Percentiles rank a stretch among this genome's conserved stretches.
Evolutionary conservation across 1,140 invertebrate genomes (phyloP).

Genomic region (Bathynomus jamesi): DNA sequence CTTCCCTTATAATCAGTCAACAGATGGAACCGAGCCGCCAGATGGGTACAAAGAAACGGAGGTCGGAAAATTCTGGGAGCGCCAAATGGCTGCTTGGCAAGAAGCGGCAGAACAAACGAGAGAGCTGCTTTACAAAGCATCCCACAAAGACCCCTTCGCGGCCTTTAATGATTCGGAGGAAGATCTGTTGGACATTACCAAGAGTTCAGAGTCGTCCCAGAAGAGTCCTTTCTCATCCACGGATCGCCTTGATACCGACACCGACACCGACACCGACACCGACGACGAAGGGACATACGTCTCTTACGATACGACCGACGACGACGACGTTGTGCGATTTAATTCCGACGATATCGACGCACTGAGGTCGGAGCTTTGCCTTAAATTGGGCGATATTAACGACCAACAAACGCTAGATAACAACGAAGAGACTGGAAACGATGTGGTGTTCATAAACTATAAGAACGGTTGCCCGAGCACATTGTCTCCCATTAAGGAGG

Average conservation of each 20-base stretch:
- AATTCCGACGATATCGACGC: slow-evolving; percentile 12
- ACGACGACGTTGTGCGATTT: slow-evolving; percentile 6
- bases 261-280: neutral
- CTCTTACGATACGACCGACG: slow-evolving; percentile 10
- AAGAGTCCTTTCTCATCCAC: slow-evolving; percentile 2
- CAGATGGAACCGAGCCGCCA: too few relatives aligned
- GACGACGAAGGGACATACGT: slow-evolving; percentile 5
- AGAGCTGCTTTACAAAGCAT: slow-evolving; percentile 9
- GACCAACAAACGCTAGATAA: neutral
- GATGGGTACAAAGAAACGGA: neutral
- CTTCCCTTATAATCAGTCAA: too few relatives aligned
- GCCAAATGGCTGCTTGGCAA: slow-evolving; percentile 17
- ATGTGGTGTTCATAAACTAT: slow-evolving; percentile 14
- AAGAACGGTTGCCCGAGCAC: neutral
- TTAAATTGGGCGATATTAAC: neutral
- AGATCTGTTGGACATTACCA: neutral
- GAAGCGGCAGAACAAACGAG: slow-evolving; percentile 8
- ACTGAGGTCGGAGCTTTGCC: slow-evolving; percentile 5
- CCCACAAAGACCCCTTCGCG: neutral
- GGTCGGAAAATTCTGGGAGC: slow-evolving; percentile 11
- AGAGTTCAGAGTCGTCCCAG: neutral
- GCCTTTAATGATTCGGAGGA: neutral
- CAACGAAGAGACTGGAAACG: neutral
- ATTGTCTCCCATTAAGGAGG: slow-evolving; percentile 12
- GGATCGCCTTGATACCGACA: neutral